Percentiles rank a stretch among this genome's conserved stretches.
Conservation (phyloP, 2,797 vertebrate genomes). For the Alfaro cultratus region DNA sequence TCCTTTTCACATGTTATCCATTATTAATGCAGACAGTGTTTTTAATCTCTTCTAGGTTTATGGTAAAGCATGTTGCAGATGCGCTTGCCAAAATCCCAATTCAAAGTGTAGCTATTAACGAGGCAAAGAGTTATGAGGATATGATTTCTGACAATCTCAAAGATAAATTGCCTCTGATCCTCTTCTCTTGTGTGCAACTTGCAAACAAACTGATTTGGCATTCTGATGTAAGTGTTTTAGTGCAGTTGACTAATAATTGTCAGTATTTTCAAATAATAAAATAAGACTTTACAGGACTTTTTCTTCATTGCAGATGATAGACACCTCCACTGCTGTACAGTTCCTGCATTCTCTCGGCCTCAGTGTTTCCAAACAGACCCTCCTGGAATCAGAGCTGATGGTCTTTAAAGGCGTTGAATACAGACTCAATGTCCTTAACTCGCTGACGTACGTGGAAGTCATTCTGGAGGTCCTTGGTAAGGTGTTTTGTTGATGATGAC, state of each 20-base stretch:
- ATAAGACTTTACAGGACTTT: not conserved
- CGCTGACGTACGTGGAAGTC: slow-evolving; percentile 87
- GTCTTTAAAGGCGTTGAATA: slow-evolving; percentile 89
- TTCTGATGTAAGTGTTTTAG: slow-evolving; percentile 78
- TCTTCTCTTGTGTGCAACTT: slow-evolving; percentile 91
- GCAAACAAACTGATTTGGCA: slow-evolving; percentile 92
- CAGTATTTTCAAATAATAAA: not conserved
- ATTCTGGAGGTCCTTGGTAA: slow-evolving; percentile 94
- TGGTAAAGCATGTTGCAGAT: slow-evolving; percentile 84
- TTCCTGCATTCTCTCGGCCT: slow-evolving; percentile 85
- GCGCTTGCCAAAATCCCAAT: slow-evolving; percentile 53
- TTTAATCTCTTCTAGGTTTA: slow-evolving; percentile 82
- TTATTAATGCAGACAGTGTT: not conserved
- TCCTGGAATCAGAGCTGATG: slow-evolving; percentile 88
- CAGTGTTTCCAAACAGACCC: slow-evolving; percentile 81
- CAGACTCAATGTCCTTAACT: slow-evolving; percentile 83
- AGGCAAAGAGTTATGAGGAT: slow-evolving; percentile 60
- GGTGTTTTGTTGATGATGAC: slow-evolving; percentile 11
- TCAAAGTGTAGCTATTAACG: slow-evolving; percentile 19
- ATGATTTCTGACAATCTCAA: slow-evolving; percentile 75
- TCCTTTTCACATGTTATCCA: not conserved
- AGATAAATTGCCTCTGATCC: slow-evolving; percentile 80
- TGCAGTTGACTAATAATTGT: not conserved
- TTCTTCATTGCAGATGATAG: slow-evolving; percentile 79
- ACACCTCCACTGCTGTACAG: slow-evolving; percentile 79